Evolutionary conservation across 2,888 invertebrate species (phyloP), one percentile per base, ranked within the genome.

Genomic region (Drosophila villosipedis): DNA sequence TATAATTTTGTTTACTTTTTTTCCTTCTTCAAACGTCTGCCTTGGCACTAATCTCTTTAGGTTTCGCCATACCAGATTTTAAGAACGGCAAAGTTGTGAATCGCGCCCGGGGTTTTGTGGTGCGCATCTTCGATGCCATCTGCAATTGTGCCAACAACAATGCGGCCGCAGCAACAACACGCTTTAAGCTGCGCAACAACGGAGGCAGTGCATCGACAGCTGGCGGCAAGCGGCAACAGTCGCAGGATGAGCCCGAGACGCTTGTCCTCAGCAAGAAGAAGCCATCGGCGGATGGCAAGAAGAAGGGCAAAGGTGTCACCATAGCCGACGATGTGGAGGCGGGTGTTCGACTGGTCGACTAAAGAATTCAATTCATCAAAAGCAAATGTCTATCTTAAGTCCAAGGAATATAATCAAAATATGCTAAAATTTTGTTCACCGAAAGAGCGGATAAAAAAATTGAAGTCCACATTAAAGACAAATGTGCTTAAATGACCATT

Each of bases 91-190:
- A 95, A 77, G 93, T 95, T 69, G 95, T 95, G 3, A 93, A 93
- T 78, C 94, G 95, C 28, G 95, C 95, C 35, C 94, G 95, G 47
- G 95, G 95, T 47, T 94, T 95, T 85, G 94, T 95, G 16, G 93
- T 95, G 60, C 94, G 95, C 72, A 94, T 95, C 91, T 95, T 95
- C 83, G 95, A 95, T 91, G 95, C 95, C 9, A 94, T 95, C 55
- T 95, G 95, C 93, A 95, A 95, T 93, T 95, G 95, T 86, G 95
- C 95, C 70, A 95, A 95, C 84, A 86, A 80, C 70, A 88, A 88
- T 94, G 95, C 28, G 6, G 93, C 95, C 9, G 93, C 95, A 12
- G 94, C 95, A 50, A 95, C 95, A 4, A 90, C 91, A 47, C 92
- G 92, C 19, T 91, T 92, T 53, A 92, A 92, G 69, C 76, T 93